Percentiles rank a stretch among this genome's conserved stretches.
These are phyloP conservation scores for Tapirus terrestris DNA, from an alignment of 2,113 vertebrate species.

Conservation along the genomic window DNA sequence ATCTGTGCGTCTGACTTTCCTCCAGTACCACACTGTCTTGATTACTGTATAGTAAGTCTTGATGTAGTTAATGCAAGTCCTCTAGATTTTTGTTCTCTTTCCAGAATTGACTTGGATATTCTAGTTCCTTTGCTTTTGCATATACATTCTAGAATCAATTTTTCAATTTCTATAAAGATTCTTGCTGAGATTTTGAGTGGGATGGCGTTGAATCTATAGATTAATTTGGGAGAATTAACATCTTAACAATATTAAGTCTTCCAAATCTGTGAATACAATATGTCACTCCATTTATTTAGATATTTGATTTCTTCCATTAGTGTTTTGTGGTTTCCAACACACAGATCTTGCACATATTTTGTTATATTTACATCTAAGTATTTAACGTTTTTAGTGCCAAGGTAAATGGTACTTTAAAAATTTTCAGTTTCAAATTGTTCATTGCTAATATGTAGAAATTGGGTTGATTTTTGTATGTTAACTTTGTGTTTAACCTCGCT, in stretches of 20 bases:
- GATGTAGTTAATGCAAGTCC: background rate
- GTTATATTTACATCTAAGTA: background rate
- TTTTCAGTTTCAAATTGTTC: background rate
- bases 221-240: background rate
- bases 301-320: conserved; percentile 6
- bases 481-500: background rate
- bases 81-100: conserved; percentile 11
- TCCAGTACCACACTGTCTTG: background rate
- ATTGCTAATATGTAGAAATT: background rate
- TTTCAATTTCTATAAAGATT: background rate
- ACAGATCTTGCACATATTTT: background rate
- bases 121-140: background rate
- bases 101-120: background rate
- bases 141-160: background rate
- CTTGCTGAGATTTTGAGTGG: background rate
- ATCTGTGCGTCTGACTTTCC: background rate
- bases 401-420: background rate
- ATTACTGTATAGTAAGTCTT: background rate
- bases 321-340: background rate
- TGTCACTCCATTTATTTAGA: background rate
- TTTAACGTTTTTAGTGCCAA: background rate
- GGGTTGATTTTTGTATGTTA: background rate
- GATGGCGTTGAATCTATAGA: background rate
- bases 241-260: background rate
- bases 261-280: background rate